Evolutionary conservation across 2,888 invertebrate species (phyloP).

Genomic region (Lasioglossum calceatum): DNA sequence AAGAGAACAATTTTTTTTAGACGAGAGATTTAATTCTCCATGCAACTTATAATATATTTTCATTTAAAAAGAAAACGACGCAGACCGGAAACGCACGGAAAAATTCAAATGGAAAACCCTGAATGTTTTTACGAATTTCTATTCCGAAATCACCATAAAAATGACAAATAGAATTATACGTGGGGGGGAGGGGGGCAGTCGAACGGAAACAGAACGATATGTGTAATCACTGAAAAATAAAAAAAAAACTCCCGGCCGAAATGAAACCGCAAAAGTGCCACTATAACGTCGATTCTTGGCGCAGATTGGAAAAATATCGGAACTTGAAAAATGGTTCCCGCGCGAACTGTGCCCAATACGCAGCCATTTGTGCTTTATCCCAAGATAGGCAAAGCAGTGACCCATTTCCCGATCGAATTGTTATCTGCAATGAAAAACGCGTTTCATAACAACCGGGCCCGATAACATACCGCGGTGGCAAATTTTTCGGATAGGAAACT

Average conservation of each 20-base stretch:
- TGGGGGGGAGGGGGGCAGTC: too few relatives aligned
- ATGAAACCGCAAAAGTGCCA: background rate
- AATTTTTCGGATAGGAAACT: slow-evolving; percentile 7
- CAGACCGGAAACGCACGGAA: too few relatives aligned
- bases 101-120: background rate
- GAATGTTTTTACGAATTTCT: background rate
- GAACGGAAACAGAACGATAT: background rate
- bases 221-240: background rate
- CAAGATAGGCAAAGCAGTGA: slow-evolving; percentile 18
- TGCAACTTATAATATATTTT: too few relatives aligned
- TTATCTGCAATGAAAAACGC: slow-evolving; percentile 18
- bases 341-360: background rate
- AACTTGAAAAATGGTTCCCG: slow-evolving; percentile 27
- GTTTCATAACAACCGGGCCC: background rate
- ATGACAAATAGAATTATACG: background rate
- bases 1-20: background rate
- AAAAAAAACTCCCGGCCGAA: background rate
- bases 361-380: slow-evolving; percentile 5
- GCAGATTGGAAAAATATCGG: slow-evolving; percentile 21
- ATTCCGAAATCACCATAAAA: background rate
- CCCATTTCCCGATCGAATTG: slow-evolving; percentile 22
- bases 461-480: background rate
- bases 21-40: background rate
- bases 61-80: too few relatives aligned
- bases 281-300: background rate